Evolutionary conservation across 2,113 vertebrate species (phyloP), one percentile per base, ranked within the genome.

Genomic region (Fulmarus glacialis): DNA sequence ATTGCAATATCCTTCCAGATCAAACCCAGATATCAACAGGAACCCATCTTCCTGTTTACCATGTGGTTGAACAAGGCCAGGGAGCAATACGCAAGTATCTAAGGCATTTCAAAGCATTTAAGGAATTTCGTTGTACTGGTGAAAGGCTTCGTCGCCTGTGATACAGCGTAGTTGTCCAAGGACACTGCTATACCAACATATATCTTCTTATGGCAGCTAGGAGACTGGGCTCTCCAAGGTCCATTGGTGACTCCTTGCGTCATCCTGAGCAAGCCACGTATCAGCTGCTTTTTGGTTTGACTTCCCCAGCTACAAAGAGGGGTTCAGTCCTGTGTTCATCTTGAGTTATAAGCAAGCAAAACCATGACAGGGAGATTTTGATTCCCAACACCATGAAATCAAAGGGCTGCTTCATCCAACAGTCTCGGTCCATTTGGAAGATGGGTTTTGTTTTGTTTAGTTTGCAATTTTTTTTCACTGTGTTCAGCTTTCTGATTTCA

Each of bases 11-110:
- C 83, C 60, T 93, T 81, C 43, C 45, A 90, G 68, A 95, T 92
- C 82, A 91, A 97, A 56, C 5, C 53, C 55, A 67, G 60, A 70
- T 87, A 80, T 32, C 45, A 60, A 62, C 11, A 88, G 82, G 23
- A 90, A 5, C 52, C 50, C n/a, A 32, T 68, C 60, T 93, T 96
- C 77, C 94, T 93, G 70, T 97, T 92, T 89, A 79, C 40, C 2
- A 0, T 14, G 47, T 13, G 11, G 56, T 53, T 91, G 56, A 93
- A 78, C 47, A 79, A 82, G 52, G 36, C n/a, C 15, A 40, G 17
- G 18, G 64, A 92, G 22, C 12, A 74, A 53, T n/a, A 48, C n/a
- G 24, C 2, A 84, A 68, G 10, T 45, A 56, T 71, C 73, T 63
- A 87, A 74, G 56, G 43, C 34, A 72, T 96, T 82, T 83, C 27